These are phyloP conservation scores for Himalopsyche japonica DNA, from an alignment of 2,888 invertebrate genomes.

Conservation along the genomic window DNA sequence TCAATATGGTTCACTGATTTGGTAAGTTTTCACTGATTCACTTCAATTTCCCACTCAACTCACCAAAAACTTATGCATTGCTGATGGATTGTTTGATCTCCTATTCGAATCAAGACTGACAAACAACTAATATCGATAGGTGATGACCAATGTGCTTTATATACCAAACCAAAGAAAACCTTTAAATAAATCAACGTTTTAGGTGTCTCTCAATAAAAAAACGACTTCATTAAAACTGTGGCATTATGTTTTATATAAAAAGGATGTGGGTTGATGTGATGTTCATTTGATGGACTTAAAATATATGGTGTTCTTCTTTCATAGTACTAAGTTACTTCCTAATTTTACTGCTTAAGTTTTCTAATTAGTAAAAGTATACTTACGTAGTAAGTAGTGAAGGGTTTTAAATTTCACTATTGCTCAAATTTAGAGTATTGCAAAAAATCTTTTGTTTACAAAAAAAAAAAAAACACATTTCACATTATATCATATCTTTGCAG, in stretches of 20 bases:
- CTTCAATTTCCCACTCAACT: slow-evolving; percentile 7
- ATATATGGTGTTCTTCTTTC: slow-evolving; percentile 9
- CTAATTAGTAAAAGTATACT: too few relatives aligned
- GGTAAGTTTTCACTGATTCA: neutral
- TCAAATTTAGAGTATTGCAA: too few relatives aligned
- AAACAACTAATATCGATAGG: slow-evolving; percentile 10
- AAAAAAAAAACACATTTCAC: too few relatives aligned
- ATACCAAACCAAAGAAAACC: slow-evolving; percentile 11
- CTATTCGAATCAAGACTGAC: neutral
- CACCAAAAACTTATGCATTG: slow-evolving; percentile 27
- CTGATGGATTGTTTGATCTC: neutral
- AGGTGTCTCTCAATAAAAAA: slow-evolving; percentile 20
- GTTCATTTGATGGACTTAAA: neutral
- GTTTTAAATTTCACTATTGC: too few relatives aligned
- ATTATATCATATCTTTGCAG: too few relatives aligned
- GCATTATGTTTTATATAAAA: slow-evolving; percentile 17
- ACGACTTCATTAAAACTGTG: slow-evolving; percentile 22
- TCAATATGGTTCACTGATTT: slow-evolving; percentile 1
- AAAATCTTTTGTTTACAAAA: too few relatives aligned
- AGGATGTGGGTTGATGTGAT: slow-evolving; percentile 15
- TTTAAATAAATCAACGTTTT: slow-evolving; percentile 34
- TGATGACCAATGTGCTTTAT: slow-evolving; percentile 26
- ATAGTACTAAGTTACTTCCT: neutral
- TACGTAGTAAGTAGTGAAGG: too few relatives aligned
- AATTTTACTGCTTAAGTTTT: too few relatives aligned